phyloP scores from a whole-genome alignment of 1,140 invertebrate species.

The Euwallacea fornicatus region DNA sequence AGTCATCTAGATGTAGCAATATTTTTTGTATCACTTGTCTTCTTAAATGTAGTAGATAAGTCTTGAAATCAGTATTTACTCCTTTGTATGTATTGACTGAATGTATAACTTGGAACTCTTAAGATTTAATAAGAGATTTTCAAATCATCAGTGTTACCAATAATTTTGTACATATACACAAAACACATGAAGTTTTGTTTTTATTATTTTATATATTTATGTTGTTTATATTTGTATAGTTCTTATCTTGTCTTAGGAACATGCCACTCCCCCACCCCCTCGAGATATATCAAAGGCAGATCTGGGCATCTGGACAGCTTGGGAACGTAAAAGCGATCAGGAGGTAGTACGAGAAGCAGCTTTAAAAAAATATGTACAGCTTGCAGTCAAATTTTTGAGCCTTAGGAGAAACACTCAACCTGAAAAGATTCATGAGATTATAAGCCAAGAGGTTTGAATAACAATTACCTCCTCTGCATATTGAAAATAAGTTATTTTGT shows the following conservation, averaged over 20 bases:
- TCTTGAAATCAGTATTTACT: no score
- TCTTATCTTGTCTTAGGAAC: background rate
- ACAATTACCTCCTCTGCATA: background rate
- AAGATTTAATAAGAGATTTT: no score
- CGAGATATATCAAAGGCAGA: slow-evolving; percentile 45
- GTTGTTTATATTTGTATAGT: no score
- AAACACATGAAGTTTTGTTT: no score
- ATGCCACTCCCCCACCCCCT: slow-evolving; percentile 39
- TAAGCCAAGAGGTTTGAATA: slow-evolving; percentile 57
- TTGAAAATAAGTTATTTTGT: background rate
- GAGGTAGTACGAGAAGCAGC: slow-evolving; percentile 68
- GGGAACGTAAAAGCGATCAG: slow-evolving; percentile 58
- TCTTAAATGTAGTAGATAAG: no score
- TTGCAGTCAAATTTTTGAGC: slow-evolving; percentile 62
- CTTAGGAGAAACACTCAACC: slow-evolving; percentile 58
- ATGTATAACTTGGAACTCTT: no score
- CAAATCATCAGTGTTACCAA: no score
- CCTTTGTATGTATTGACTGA: no score
- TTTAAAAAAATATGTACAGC: slow-evolving; percentile 63
- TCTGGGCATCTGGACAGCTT: slow-evolving; percentile 55
- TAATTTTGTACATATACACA: no score
- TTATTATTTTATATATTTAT: no score
- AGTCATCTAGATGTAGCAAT: no score
- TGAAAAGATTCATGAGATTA: slow-evolving; percentile 59
- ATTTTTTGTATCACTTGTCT: no score